Evolutionary conservation across 1,140 invertebrate genomes (phyloP).

Genomic region (Neodiprion virginianus): DNA sequence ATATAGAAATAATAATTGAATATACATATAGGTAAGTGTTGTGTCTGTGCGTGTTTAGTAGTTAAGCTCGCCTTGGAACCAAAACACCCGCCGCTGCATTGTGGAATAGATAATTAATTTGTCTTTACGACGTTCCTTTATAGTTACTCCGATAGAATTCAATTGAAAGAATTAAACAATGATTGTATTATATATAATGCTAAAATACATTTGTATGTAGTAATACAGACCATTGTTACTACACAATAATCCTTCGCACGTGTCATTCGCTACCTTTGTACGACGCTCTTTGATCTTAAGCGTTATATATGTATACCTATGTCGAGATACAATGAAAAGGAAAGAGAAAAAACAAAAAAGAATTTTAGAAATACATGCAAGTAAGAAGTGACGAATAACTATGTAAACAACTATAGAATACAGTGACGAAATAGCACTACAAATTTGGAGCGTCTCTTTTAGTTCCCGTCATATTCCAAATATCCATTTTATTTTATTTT

Average conservation of each 20-base stretch:
- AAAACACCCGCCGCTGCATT: constrained; percentile 6
- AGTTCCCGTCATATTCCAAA: too few species aligned
- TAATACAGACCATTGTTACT: background rate
- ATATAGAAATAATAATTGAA: background rate
- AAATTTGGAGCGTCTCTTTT: too few species aligned
- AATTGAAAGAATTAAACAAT: background rate
- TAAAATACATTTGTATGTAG: background rate
- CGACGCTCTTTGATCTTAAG: too few species aligned
- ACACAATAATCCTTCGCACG: background rate
- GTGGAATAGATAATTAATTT: constrained; percentile 1
- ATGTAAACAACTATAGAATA: too few species aligned
- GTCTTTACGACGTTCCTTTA: background rate
- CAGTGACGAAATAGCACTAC: too few species aligned
- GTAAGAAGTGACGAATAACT: too few species aligned
- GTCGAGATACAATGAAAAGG: too few species aligned
- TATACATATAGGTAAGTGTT: constrained; percentile 1
- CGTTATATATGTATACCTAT: too few species aligned
- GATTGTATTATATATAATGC: too few species aligned
- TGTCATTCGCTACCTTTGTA: background rate
- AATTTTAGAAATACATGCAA: too few species aligned
- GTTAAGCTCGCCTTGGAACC: constrained; percentile 6
- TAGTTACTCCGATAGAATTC: background rate
- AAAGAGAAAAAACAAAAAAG: too few species aligned
- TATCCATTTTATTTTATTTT: too few species aligned
- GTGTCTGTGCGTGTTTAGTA: constrained; percentile 7